phyloP scores from a whole-genome alignment of 2,888 invertebrate species.

The Muscina levida region DNA sequence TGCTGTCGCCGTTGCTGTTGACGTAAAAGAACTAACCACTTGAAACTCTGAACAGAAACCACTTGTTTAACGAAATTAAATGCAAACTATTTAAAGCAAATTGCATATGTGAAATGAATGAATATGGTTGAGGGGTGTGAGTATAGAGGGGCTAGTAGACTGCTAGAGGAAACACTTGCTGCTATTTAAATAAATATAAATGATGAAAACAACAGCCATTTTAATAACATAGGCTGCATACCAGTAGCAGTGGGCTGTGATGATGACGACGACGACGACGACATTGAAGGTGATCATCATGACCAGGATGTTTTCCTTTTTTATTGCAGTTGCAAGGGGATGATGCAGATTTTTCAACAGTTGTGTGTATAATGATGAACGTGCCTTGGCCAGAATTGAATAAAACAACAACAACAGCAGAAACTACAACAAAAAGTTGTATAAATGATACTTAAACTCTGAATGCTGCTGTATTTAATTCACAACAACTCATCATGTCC shows the following conservation, averaged over 20 bases:
- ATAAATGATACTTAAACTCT: slow-evolving; percentile 33
- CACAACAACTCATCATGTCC: not conserved
- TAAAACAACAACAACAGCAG: not conserved
- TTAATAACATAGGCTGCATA: slow-evolving; percentile 30
- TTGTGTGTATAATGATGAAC: not conserved
- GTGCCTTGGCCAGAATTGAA: slow-evolving; percentile 3
- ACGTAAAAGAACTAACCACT: slow-evolving; percentile 27
- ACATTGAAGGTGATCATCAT: not conserved
- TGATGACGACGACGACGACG: not conserved
- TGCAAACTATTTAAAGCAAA: slow-evolving; percentile 34
- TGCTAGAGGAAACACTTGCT: slow-evolving; percentile 9
- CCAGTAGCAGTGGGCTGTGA: not conserved
- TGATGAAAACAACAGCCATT: slow-evolving; percentile 32
- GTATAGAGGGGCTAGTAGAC: too few species aligned
- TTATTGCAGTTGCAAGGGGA: too few species aligned
- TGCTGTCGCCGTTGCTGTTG: too few species aligned
- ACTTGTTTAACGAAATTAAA: slow-evolving; percentile 57
- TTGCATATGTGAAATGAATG: not conserved
- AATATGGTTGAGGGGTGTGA: too few species aligned
- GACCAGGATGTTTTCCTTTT: not conserved
- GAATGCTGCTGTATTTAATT: slow-evolving; percentile 19
- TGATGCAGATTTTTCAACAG: not conserved
- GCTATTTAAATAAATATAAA: slow-evolving; percentile 36
- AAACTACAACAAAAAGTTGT: slow-evolving; percentile 2
- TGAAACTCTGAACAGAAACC: slow-evolving; percentile 36